These are phyloP conservation scores for Rhagoletis pomonella DNA, from an alignment of 1,140 invertebrate genomes.

Conservation along the genomic window DNA sequence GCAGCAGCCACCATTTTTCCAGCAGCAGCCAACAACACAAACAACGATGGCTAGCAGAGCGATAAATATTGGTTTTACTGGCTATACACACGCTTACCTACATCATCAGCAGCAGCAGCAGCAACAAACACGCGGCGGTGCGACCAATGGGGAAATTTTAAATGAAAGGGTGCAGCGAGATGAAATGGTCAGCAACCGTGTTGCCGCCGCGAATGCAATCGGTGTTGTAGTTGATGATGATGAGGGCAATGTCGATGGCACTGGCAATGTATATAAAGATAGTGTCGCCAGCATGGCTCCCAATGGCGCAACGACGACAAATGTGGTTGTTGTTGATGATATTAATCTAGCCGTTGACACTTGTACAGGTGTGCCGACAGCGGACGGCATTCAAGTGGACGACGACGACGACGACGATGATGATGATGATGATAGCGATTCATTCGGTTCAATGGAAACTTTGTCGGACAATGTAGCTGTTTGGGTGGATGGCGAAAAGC, in stretches of 20 bases:
- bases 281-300: background rate
- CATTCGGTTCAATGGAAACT: conserved; percentile 71
- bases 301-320: background rate
- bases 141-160: background rate
- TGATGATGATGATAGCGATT: conserved; percentile 69
- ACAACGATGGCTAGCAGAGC: conserved; percentile 10
- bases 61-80: conserved; percentile 39
- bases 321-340: background rate
- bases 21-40: conserved; percentile 18
- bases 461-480: conserved; percentile 82
- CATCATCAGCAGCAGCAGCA: conserved; percentile 1
- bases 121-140: background rate
- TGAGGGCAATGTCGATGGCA: conserved; percentile 48
- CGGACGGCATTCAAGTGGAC: background rate
- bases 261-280: conserved; percentile 33
- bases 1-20: background rate
- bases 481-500: conserved; percentile 83
- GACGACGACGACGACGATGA: conserved; percentile 46
- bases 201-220: conserved; percentile 11
- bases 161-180: conserved; percentile 28
- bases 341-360: conserved; percentile 10
- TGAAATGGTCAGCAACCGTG: background rate
- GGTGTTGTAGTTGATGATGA: conserved; percentile 47
- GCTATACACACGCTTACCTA: conserved; percentile 7
- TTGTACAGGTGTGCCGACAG: background rate